A percentile compares a stretch with the other conserved stretches of the same genome.
These are phyloP conservation scores for Drosophila tropicalis DNA, from an alignment of 1,140 invertebrate genomes.

Conservation along the genomic window DNA sequence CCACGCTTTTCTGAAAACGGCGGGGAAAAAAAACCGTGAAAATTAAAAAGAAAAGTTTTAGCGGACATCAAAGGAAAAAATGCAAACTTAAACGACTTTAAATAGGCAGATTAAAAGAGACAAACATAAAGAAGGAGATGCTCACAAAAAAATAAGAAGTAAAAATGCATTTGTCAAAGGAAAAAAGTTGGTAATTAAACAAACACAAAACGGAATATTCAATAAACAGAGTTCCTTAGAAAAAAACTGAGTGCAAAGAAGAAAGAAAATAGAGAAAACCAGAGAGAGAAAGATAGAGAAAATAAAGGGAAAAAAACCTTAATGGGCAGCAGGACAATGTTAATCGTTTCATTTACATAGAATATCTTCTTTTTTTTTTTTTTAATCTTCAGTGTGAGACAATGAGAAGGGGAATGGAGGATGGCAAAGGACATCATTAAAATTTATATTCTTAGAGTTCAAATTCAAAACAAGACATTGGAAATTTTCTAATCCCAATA, in stretches of 20 bases:
- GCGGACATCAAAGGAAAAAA: constrained; percentile 62
- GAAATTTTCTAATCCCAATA: constrained; percentile 18
- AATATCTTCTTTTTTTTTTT: constrained; percentile 14
- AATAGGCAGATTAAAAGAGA: constrained; percentile 71
- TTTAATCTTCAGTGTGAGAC: constrained; percentile 23
- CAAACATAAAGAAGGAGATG: not conserved
- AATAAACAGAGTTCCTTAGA: constrained; percentile 48
- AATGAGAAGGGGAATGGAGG: constrained; percentile 1
- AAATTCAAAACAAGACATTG: constrained; percentile 13
- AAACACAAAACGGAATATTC: constrained; percentile 80
- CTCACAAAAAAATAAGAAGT: constrained; percentile 46
- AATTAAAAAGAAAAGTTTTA: constrained; percentile 65
- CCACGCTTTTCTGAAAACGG: constrained; percentile 7
- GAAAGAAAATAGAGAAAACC: not conserved
- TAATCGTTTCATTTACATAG: constrained; percentile 63
- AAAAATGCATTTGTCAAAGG: constrained; percentile 64
- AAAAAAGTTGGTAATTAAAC: constrained; percentile 80
- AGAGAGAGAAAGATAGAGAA: not conserved
- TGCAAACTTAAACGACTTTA: constrained; percentile 68
- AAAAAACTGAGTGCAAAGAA: not conserved
- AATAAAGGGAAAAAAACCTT: not conserved
- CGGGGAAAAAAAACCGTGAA: constrained; percentile 34
- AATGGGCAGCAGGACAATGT: constrained; percentile 50
- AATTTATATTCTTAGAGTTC: constrained; percentile 2
- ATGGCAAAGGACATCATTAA: constrained; percentile 8